Conservation (phyloP, 2,113 vertebrate genomes). For the Mirza zaza region DNA sequence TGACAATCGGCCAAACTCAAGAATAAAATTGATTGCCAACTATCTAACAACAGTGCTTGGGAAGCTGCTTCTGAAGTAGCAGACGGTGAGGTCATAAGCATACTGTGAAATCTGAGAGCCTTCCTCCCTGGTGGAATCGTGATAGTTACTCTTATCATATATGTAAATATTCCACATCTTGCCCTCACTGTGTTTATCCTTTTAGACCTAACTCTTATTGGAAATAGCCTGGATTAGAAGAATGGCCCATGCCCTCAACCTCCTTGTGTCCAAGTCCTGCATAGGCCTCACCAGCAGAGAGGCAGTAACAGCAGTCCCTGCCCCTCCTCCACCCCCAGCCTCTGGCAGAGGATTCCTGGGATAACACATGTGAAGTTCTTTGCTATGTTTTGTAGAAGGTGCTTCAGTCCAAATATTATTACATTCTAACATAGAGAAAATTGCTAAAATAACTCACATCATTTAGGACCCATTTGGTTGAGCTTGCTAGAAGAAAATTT, state of each 20-base stretch:
- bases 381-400: conserved; percentile 49
- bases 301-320: background rate
- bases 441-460: conserved; percentile 13
- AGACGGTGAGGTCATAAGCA: conserved; percentile 43
- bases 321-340: background rate
- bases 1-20: conserved; percentile 1
- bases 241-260: background rate
- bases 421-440: background rate
- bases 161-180: background rate
- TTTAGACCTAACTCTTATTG: background rate
- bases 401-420: background rate
- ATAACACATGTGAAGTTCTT: background rate
- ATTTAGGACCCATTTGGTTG: conserved; percentile 55
- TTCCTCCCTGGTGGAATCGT: conserved; percentile 41
- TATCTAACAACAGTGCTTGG: background rate
- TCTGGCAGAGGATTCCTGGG: background rate
- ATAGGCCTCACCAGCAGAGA: background rate
- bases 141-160: conserved; percentile 12
- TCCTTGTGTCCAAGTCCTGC: background rate
- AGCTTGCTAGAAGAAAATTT: conserved; percentile 67
- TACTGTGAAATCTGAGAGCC: conserved; percentile 63
- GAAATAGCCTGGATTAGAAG: conserved; percentile 20
- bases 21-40: conserved; percentile 27
- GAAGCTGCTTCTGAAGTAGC: conserved; percentile 2
- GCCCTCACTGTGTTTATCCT: background rate